These are phyloP conservation scores for Bothrops jararaca DNA, from an alignment of 2,113 vertebrate genomes.

Conservation along the genomic window DNA sequence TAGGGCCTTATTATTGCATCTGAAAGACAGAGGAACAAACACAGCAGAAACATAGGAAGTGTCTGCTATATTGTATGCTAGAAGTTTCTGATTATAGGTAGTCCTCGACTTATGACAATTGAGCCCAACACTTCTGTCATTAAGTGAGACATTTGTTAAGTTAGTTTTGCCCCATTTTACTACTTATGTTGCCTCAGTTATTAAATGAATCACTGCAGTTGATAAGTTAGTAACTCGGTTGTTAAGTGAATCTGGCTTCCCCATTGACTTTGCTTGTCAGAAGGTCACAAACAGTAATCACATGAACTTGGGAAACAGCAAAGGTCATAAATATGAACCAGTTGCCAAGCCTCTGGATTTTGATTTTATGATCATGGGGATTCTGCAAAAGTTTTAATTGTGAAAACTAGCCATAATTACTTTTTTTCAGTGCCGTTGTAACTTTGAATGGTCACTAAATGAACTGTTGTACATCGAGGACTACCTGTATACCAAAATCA, in stretches of 20 bases:
- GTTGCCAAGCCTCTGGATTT: neutral
- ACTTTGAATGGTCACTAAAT: neutral
- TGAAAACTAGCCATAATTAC: neutral
- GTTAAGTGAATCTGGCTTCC: neutral
- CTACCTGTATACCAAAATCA: neutral
- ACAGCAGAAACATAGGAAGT: neutral
- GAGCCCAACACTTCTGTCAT: neutral
- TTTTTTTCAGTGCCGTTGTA: neutral
- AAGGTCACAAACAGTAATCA: neutral
- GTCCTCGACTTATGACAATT: neutral
- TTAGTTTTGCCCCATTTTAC: neutral
- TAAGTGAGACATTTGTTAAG: neutral
- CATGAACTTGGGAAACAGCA: neutral
- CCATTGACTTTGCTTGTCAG: neutral
- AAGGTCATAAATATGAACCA: neutral
- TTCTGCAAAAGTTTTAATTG: neutral
- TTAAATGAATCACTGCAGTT: neutral
- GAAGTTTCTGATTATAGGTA: neutral
- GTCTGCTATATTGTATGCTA: neutral
- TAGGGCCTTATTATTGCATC: neutral
- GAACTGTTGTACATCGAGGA: neutral
- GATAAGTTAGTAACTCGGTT: neutral
- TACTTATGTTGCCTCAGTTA: neutral
- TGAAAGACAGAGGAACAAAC: neutral
- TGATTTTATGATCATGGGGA: neutral